phyloP scores from a whole-genome alignment of 2,797 vertebrate species.

The Sorex maritimensis region DNA sequence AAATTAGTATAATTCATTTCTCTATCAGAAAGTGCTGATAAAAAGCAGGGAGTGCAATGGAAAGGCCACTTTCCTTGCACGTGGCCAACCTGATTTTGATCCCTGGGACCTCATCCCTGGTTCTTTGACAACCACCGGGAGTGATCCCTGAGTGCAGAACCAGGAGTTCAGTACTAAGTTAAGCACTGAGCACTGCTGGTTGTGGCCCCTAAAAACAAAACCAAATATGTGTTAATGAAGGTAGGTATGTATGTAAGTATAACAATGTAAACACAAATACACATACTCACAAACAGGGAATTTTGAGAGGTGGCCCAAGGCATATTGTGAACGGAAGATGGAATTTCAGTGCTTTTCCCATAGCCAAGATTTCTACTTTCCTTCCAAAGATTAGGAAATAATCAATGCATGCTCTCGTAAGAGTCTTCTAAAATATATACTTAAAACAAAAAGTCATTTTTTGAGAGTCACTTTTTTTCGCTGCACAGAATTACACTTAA shows the following conservation, averaged over 20 bases:
- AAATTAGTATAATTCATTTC: background rate
- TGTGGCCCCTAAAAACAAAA: too few relatives aligned
- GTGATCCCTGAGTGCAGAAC: too few relatives aligned
- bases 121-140: too few relatives aligned
- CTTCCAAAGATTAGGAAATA: conserved; percentile 34
- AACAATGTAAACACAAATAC: background rate
- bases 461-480: background rate
- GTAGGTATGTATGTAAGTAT: background rate
- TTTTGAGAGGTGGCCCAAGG: background rate
- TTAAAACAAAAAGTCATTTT: conserved; percentile 22
- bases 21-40: background rate
- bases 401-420: background rate
- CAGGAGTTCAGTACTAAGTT: too few relatives aligned
- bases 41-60: background rate
- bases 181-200: too few relatives aligned
- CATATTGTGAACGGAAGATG: background rate
- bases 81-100: too few relatives aligned
- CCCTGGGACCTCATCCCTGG: too few relatives aligned
- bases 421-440: conserved; percentile 18
- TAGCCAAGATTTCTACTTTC: conserved; percentile 16
- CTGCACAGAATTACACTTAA: background rate
- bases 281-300: background rate
- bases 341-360: background rate
- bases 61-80: background rate
- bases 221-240: too few relatives aligned